phyloP scores from a whole-genome alignment of 2,797 vertebrate genomes.

The Limosa lapponica region DNA sequence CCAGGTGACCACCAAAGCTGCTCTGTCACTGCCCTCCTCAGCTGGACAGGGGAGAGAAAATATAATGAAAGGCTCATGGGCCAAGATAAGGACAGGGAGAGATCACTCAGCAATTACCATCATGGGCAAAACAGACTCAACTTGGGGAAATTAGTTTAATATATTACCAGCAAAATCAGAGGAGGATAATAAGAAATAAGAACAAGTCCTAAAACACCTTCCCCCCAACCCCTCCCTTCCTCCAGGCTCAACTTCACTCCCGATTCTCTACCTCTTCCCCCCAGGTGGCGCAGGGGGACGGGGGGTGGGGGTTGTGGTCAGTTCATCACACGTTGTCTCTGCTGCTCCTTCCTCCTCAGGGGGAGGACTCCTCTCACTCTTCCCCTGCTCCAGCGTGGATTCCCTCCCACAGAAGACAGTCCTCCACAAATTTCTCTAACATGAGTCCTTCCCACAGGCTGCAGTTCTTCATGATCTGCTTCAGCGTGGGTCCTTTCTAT shows the following conservation, averaged over 20 bases:
- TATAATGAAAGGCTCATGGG: not conserved
- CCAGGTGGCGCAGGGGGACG: accelerated
- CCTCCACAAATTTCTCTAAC: not conserved
- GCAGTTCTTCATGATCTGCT: not conserved
- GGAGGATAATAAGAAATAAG: not conserved
- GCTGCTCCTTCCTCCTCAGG: not conserved
- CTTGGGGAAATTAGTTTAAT: not conserved
- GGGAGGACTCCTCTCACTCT: not conserved
- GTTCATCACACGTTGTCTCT: not conserved
- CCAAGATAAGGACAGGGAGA: not conserved
- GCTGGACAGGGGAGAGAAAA: not conserved
- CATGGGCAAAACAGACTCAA: not conserved
- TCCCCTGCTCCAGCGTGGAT: not conserved
- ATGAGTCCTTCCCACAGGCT: not conserved
- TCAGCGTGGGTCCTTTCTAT: not conserved
- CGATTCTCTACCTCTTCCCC: not conserved
- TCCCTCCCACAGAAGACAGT: not conserved
- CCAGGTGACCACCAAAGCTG: not conserved
- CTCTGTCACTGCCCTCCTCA: not conserved
- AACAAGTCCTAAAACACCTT: not conserved
- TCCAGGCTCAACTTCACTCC: not conserved
- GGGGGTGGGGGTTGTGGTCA: not conserved
- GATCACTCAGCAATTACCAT: not conserved
- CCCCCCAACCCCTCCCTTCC: not conserved
- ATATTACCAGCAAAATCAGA: not conserved